Evolutionary conservation across 2,888 invertebrate species (phyloP), one percentile per base, ranked within the genome.

Genomic region (Cryptus viduatorius): DNA sequence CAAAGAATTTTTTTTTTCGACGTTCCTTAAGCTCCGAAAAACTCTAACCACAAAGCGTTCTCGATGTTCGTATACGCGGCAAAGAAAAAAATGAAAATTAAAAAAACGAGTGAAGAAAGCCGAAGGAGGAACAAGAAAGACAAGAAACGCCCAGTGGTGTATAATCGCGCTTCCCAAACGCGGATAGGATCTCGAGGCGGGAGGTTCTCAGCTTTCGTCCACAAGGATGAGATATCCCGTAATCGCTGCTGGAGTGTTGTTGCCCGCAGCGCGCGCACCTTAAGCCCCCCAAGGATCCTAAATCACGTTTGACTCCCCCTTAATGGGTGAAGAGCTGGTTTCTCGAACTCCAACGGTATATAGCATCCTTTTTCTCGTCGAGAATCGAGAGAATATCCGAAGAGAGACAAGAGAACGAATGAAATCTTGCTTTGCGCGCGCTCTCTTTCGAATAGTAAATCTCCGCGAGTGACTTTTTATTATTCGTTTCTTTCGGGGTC

Each of bases 221-320:
- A 46, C 68, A 46, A 31, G 67, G 59, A 64, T 78, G 75, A 72
- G 82, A 82, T 81, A 84, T 82, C 75, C 81, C 73, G 68, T 37
- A 73, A 81, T 81, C 75, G 68, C 53, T 65, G 68, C 71, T 64
- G 75, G 64, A 75, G 79, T 48, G 31, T 37, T 37, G 48, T 46
- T 29, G 65, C 76, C 73, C 73, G 73, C 65, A 65, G 76, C 64
- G 76, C 75, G 50, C 16, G 50, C 50, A 64, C 65, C 37, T 48
- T 65, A 65, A 76, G 65, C 76, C 73, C 75, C 87, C 87, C 89
- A 91, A 91, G 86, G 90, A 91, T 90, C 91, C 90, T 92, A 93
- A 92, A 93, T 93, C 92, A 92, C 91, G 88, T 92, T 92, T 91
- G 92, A 91, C 91, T 91, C 86, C 56, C 37, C 87, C 85, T 90